These are phyloP conservation scores for Heliconius himera DNA, from an alignment of 1,140 invertebrate species.

Conservation along the genomic window DNA sequence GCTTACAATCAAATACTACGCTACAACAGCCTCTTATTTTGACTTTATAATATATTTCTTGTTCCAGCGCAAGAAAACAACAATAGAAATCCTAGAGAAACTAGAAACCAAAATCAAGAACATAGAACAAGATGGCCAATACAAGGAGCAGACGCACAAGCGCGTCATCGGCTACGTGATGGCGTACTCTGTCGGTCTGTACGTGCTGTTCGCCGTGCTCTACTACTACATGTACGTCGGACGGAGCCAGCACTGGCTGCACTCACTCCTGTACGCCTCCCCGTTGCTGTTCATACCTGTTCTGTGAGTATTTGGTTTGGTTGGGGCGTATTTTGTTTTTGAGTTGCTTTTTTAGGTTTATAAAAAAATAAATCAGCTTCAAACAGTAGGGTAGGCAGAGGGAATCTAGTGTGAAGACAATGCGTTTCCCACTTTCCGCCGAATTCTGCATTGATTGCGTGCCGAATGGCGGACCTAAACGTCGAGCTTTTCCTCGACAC, in stretches of 20 bases:
- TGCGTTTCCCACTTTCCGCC: too few relatives aligned
- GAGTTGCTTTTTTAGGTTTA: too few relatives aligned
- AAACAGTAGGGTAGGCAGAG: too few relatives aligned
- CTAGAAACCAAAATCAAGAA: conserved; percentile 91
- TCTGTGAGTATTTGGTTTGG: conserved; percentile 47
- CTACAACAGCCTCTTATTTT: not conserved
- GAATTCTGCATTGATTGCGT: too few relatives aligned
- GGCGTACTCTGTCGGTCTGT: conserved; percentile 90
- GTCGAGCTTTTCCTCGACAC: too few relatives aligned
- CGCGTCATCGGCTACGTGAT: conserved; percentile 90
- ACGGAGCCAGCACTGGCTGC: conserved; percentile 78
- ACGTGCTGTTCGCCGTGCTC: conserved; percentile 87
- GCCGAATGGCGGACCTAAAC: too few relatives aligned
- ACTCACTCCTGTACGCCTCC: conserved; percentile 83
- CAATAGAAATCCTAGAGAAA: conserved; percentile 88
- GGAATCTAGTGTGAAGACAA: too few relatives aligned
- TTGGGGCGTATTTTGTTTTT: too few relatives aligned
- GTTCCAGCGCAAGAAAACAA: conserved; percentile 91
- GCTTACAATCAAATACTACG: too few relatives aligned
- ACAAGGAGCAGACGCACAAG: conserved; percentile 90
- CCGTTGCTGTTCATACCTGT: conserved; percentile 86
- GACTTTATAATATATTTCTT: conserved; percentile 46
- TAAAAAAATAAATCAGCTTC: too few relatives aligned
- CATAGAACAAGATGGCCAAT: conserved; percentile 89
- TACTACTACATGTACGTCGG: conserved; percentile 88